phyloP scores from a whole-genome alignment of 2,888 invertebrate species.

The Stictocephala bisonia region DNA sequence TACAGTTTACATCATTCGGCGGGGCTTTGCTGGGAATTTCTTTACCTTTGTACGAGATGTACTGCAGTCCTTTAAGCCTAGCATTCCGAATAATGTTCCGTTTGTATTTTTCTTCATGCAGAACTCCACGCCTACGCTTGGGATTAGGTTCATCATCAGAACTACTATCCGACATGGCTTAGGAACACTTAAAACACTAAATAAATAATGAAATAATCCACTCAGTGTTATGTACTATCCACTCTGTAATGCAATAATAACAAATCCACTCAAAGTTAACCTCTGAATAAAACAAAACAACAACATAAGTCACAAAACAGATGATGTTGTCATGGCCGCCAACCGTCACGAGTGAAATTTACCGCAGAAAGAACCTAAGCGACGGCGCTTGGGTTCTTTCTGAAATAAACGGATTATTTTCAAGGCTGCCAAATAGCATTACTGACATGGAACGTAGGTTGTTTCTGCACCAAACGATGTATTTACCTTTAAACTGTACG shows the following conservation, averaged over 20 bases:
- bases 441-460: conserved; percentile 23
- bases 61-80: conserved; percentile 24
- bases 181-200: background rate
- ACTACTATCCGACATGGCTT: conserved; percentile 37
- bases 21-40: background rate
- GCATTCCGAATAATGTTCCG: conserved; percentile 32
- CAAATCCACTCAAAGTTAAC: too few species aligned
- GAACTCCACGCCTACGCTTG: conserved; percentile 44
- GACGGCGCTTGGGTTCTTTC: conserved; percentile 44
- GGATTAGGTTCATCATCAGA: conserved; percentile 43
- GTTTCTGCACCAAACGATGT: conserved; percentile 45
- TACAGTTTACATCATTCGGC: conserved; percentile 9
- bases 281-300: conserved; percentile 1
- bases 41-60: conserved; percentile 42
- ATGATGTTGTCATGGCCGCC: background rate
- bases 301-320: conserved; percentile 16
- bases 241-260: too few species aligned
- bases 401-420: conserved; percentile 46
- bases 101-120: conserved; percentile 46
- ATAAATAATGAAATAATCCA: background rate
- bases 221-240: too few species aligned
- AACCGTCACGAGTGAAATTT: conserved; percentile 38
- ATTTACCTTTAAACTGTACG: conserved; percentile 31
- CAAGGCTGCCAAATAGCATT: conserved; percentile 43
- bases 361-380: conserved; percentile 43